A percentile compares a stretch with the other conserved stretches of the same genome.
Conservation (phyloP, 2,113 vertebrate species). For the Nyctibius bracteatus region DNA sequence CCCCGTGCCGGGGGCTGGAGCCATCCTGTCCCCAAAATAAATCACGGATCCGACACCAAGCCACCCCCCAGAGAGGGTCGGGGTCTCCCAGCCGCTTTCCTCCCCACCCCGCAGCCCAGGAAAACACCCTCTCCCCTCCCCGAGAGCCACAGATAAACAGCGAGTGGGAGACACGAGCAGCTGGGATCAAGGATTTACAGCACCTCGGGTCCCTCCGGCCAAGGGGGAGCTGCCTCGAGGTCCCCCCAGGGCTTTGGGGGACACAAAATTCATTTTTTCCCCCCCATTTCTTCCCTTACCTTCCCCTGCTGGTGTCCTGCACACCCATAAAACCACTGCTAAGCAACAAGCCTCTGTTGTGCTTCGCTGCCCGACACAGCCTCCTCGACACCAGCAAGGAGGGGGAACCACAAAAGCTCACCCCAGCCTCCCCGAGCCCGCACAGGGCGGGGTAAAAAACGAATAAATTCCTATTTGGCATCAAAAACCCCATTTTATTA, state of each 20-base stretch:
- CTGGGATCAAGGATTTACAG: neutral
- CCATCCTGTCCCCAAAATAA: neutral
- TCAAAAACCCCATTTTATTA: neutral
- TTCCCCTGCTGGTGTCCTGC: neutral
- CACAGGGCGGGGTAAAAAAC: no score
- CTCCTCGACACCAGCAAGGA: neutral
- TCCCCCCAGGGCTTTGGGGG: no score
- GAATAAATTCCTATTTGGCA: neutral
- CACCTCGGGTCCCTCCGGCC: neutral
- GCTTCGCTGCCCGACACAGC: neutral
- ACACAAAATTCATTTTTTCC: no score
- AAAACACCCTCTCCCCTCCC: neutral
- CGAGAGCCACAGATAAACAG: neutral
- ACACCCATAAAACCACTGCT: neutral
- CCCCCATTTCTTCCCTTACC: neutral
- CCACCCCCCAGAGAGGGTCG: neutral
- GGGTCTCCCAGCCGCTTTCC: neutral
- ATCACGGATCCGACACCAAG: accelerated
- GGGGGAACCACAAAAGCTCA: neutral
- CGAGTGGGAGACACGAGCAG: accelerated
- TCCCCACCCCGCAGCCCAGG: neutral
- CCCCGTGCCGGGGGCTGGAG: accelerated
- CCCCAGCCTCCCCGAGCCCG: accelerated
- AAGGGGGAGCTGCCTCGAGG: neutral
- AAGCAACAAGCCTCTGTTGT: slow-evolving; percentile 39